phyloP scores from a whole-genome alignment of 2,113 vertebrate species.

The Stercorarius parasiticus region DNA sequence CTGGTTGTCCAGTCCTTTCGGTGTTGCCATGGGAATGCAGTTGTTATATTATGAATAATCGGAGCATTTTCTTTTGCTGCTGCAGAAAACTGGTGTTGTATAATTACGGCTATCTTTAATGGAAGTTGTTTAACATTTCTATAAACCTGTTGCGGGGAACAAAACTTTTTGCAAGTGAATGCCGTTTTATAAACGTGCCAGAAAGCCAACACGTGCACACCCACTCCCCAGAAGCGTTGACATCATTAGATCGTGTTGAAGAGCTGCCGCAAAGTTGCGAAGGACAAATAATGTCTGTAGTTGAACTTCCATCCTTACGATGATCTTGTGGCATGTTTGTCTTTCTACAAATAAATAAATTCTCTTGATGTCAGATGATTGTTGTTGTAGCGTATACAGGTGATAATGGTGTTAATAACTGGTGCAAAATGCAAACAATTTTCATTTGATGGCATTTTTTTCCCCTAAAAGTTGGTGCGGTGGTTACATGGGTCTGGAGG shows the following conservation, averaged over 20 bases:
- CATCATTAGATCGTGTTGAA: neutral
- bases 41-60: conserved; percentile 27
- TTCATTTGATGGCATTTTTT: neutral
- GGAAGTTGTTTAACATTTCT: neutral
- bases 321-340: neutral
- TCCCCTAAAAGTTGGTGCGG: neutral
- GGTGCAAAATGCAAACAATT: neutral
- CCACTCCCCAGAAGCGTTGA: neutral
- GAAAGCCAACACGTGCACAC: neutral
- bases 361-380: neutral
- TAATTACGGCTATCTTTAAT: conserved; percentile 11
- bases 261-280: neutral
- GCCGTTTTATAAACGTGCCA: neutral
- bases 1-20: neutral
- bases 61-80: neutral
- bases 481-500: neutral
- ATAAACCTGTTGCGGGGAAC: neutral
- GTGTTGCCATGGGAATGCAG: conserved; percentile 45
- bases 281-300: neutral
- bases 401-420: neutral
- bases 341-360: neutral
- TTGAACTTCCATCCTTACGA: neutral
- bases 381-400: neutral
- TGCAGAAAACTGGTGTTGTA: neutral
- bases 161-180: neutral